Percentiles rank a stretch among this genome's conserved stretches.
These are phyloP conservation scores for Drosophila pegasa DNA, from an alignment of 2,888 invertebrate species.

Conservation along the genomic window DNA sequence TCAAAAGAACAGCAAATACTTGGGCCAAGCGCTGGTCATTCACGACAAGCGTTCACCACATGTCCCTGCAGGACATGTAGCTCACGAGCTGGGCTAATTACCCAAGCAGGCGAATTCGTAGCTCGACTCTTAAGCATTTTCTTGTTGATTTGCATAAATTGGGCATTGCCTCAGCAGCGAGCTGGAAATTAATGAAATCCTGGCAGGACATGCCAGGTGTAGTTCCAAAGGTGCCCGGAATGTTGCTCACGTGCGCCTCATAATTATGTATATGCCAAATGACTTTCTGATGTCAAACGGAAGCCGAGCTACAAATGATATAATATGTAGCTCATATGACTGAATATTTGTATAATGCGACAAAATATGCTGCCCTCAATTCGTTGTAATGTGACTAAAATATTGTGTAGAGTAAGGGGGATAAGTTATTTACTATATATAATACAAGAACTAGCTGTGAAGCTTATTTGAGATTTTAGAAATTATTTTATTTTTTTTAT, in stretches of 20 bases:
- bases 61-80: conserved; percentile 50
- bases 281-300: conserved; percentile 73
- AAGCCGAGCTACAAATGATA: conserved; percentile 67
- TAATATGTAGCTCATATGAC: conserved; percentile 49
- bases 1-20: conserved; percentile 58
- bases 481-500: too few species aligned
- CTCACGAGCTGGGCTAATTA: conserved; percentile 58
- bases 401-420: not conserved
- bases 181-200: conserved; percentile 60
- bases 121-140: conserved; percentile 29
- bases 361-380: not conserved
- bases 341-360: conserved; percentile 5
- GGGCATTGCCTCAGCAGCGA: conserved; percentile 28
- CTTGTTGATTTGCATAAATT: conserved; percentile 68
- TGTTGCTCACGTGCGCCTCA: conserved; percentile 22
- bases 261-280: conserved; percentile 50
- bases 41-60: conserved; percentile 46
- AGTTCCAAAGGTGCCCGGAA: conserved; percentile 17
- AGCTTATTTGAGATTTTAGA: too few species aligned
- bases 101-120: conserved; percentile 22
- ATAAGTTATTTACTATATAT: not conserved
- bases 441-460: too few species aligned
- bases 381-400: too few species aligned
- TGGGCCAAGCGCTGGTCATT: conserved; percentile 49
- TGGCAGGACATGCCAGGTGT: conserved; percentile 29